A percentile compares a stretch with the other conserved stretches of the same genome.
These are phyloP conservation scores for Echeneis naucrates DNA, from an alignment of 2,797 vertebrate genomes.

Conservation along the genomic window DNA sequence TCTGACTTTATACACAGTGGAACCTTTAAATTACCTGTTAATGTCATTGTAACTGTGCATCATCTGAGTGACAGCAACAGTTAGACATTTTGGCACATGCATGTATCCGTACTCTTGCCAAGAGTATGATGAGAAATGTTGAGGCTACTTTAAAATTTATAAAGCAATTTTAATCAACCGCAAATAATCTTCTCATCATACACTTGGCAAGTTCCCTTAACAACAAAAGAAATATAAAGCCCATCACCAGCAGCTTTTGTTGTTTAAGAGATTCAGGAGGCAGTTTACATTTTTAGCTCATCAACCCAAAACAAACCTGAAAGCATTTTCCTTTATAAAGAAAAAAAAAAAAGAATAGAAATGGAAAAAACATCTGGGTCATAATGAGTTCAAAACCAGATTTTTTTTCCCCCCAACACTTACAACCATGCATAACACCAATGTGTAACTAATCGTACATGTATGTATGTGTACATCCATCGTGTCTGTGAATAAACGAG, in stretches of 20 bases:
- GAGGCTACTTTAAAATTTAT: too few relatives aligned
- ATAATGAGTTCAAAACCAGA: neutral
- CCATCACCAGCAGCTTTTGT: slow-evolving; percentile 1
- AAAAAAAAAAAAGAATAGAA: neutral
- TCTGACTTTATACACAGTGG: neutral
- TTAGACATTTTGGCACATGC: neutral
- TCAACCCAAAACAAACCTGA: neutral
- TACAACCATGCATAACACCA: neutral
- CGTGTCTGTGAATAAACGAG: slow-evolving; percentile 63
- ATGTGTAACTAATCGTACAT: neutral
- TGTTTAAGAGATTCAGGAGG: neutral
- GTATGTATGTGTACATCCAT: neutral
- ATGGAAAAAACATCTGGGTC: neutral
- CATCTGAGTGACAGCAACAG: neutral
- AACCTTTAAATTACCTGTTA: neutral
- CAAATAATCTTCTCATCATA: neutral
- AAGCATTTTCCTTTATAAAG: neutral
- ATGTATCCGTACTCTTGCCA: neutral
- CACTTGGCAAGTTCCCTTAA: neutral
- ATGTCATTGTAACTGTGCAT: neutral
- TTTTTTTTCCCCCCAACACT: neutral
- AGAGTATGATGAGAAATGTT: neutral
- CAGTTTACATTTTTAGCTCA: neutral
- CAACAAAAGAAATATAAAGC: slow-evolving; percentile 3
- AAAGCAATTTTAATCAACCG: neutral